Evolutionary conservation across 2,797 vertebrate species (phyloP), one percentile per base, ranked within the genome.

Genomic region (Alcedo atthis): DNA sequence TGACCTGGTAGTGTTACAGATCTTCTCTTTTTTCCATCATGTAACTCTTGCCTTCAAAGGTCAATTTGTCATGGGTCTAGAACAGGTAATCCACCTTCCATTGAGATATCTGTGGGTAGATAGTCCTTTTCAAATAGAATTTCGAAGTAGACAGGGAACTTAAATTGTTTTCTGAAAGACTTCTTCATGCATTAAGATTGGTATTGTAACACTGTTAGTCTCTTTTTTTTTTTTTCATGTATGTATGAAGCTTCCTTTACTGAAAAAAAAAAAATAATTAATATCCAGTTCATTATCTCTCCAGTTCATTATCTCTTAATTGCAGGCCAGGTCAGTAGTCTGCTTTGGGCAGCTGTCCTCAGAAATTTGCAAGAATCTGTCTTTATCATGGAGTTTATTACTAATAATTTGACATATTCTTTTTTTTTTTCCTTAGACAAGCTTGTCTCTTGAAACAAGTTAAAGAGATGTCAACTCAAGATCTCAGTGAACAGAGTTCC

Each of bases 61-160:
- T 77, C 2, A 22, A 87, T 96, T 93, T 92, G 55, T 83, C 68
- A 54, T 87, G 32, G 37, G n/a, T 53, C 69, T 77, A 55, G 46
- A 59, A 59, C 51, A 85, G 51, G 84, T 96, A 87, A 82, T 78
- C 54, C 21, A 90, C 21, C 74, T 75, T 86, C 90, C 45, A 37
- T 54, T 35, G 54, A 81, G 74, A 80, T 82, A 89, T 87, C 64
- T 81, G 66, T 9, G 30, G 55, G 54, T 30, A 90, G 68, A 24
- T 48, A 81, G 49, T 93, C n/a, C 48, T 90, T 94, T 94, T 94
- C 68, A 89, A 54, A 54, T 64, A 70, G 8, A 48, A 81, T 92
- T 93, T 64, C 76, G 42, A 89, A 86, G 17, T 61, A 12, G 74
- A 77, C 24, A 58, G 64, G 46, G 53, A 95, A 77, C 46, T 25